A percentile compares a stretch with the other conserved stretches of the same genome.
These are phyloP conservation scores for Cremastinae sp. DNA, from an alignment of 2,888 invertebrate species.

Conservation along the genomic window DNA sequence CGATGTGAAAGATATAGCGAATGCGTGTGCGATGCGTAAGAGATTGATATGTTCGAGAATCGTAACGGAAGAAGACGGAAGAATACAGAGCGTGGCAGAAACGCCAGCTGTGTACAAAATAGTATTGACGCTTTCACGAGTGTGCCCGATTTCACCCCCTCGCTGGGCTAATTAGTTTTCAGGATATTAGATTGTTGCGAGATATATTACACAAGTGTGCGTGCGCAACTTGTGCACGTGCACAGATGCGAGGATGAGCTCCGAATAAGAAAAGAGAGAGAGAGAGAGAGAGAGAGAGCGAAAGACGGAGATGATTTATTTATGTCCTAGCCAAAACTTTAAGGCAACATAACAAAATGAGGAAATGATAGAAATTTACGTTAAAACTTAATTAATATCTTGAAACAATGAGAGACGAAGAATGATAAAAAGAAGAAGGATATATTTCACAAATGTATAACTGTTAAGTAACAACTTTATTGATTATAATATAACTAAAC, in stretches of 20 bases:
- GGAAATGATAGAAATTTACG: too few relatives aligned
- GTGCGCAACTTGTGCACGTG: background rate
- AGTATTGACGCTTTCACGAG: conserved; percentile 52
- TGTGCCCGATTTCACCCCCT: conserved; percentile 23
- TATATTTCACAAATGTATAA: too few relatives aligned
- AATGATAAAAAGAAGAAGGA: too few relatives aligned
- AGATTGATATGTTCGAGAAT: conserved; percentile 2
- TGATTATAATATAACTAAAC: too few relatives aligned
- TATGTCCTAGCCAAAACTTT: too few relatives aligned
- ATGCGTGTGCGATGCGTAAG: too few relatives aligned
- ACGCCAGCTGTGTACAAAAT: conserved; percentile 55
- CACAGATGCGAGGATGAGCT: conserved; percentile 2
- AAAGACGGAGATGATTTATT: conserved; percentile 33
- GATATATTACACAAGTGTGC: conserved; percentile 43
- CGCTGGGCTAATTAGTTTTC: conserved; percentile 53
- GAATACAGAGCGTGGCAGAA: conserved; percentile 10
- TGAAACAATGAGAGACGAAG: too few relatives aligned
- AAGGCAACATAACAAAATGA: too few relatives aligned
- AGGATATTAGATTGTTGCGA: conserved; percentile 53
- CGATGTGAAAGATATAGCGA: too few relatives aligned
- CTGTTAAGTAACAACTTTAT: too few relatives aligned
- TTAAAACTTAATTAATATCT: too few relatives aligned
- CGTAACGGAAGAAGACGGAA: background rate
- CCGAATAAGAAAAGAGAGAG: conserved; percentile 13
- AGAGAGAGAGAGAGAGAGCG: conserved; percentile 7